Conservation (phyloP, 2,113 vertebrate genomes). For the Calonectris borealis region DNA sequence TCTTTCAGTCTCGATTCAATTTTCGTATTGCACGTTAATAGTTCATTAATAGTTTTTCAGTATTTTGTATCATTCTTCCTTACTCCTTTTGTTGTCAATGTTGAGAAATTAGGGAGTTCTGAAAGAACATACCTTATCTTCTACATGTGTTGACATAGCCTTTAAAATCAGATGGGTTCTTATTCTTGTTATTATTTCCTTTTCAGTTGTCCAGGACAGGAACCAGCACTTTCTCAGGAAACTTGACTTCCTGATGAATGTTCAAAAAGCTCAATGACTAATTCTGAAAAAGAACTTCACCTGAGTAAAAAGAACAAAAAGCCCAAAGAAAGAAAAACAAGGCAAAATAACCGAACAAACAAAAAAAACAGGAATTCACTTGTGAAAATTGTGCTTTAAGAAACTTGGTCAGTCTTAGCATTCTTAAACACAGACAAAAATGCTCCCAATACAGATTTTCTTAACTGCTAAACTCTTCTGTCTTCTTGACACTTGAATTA, state of each 20-base stretch:
- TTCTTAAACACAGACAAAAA: not conserved
- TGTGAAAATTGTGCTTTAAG: not conserved
- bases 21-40: not conserved
- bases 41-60: not conserved
- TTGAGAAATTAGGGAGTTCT: not conserved
- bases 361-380: no score
- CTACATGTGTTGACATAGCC: not conserved
- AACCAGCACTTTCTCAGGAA: not conserved
- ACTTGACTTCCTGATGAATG: not conserved
- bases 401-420: not conserved
- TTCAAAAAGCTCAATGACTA: not conserved
- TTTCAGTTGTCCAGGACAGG: not conserved
- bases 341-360: not conserved
- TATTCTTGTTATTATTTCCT: not conserved
- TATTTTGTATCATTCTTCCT: not conserved
- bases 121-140: not conserved
- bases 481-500: not conserved
- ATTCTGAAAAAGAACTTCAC: not conserved
- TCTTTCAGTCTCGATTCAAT: not conserved
- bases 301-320: not conserved
- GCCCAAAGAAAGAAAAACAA: not conserved
- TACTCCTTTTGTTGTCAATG: not conserved
- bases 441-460: not conserved
- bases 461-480: not conserved
- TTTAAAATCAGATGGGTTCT: not conserved